phyloP scores from a whole-genome alignment of 2,797 vertebrate genomes.

The Iguana delicatissima region DNA sequence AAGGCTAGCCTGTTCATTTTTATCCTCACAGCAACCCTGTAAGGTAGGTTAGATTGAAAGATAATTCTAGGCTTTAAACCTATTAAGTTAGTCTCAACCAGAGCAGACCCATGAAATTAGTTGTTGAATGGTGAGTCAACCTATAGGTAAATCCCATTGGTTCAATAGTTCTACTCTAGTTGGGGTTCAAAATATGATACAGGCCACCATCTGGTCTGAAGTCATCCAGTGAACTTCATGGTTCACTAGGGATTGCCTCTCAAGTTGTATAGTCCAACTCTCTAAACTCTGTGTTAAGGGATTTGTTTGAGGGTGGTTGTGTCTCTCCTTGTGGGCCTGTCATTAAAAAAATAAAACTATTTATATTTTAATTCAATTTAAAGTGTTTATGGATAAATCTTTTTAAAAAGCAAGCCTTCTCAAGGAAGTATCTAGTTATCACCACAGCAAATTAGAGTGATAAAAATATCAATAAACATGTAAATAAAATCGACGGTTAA shows the following conservation, averaged over 20 bases:
- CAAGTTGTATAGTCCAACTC: too few relatives aligned
- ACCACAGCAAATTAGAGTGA: background rate
- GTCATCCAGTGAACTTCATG: too few relatives aligned
- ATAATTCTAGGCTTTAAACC: too few relatives aligned
- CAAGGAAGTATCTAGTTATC: background rate
- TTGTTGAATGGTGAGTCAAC: too few relatives aligned
- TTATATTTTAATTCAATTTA: background rate
- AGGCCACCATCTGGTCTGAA: too few relatives aligned
- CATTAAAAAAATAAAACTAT: background rate
- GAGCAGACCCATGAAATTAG: too few relatives aligned
- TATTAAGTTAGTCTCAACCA: too few relatives aligned
- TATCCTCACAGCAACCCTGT: background rate
- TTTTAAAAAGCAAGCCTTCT: background rate
- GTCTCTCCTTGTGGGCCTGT: background rate
- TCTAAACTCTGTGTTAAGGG: too few relatives aligned
- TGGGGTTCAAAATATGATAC: too few relatives aligned
- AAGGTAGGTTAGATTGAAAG: background rate
- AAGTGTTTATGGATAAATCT: background rate
- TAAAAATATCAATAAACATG: background rate
- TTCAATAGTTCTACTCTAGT: too few relatives aligned
- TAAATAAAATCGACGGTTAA: background rate
- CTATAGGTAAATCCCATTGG: too few relatives aligned
- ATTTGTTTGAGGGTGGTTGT: background rate
- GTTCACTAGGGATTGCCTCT: too few relatives aligned
- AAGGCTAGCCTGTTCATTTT: background rate